Evolutionary conservation across 1,140 invertebrate species (phyloP).

Genomic region (Pectinophora gossypiella): DNA sequence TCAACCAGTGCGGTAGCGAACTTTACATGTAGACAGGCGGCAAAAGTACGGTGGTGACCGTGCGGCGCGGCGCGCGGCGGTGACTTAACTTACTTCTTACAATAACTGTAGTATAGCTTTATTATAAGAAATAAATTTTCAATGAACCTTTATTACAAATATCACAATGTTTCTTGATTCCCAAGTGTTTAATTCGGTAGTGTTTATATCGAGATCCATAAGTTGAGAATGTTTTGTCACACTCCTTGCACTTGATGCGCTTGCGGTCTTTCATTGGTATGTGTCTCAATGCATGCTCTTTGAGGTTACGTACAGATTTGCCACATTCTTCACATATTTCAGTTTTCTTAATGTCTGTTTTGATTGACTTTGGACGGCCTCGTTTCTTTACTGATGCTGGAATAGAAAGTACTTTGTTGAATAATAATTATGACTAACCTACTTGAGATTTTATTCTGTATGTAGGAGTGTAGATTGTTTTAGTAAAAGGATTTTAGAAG

Average conservation of each 20-base stretch:
- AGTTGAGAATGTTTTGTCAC: conserved; percentile 39
- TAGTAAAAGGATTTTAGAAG: not conserved
- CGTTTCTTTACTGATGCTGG: not conserved
- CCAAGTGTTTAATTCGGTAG: conserved; percentile 47
- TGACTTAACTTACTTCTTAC: not conserved
- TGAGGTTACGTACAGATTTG: conserved; percentile 41
- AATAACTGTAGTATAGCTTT: not conserved
- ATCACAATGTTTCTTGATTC: conserved; percentile 42
- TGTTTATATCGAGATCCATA: conserved; percentile 40
- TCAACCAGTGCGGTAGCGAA: too few relatives aligned
- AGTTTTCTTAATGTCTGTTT: conserved; percentile 13
- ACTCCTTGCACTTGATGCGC: conserved; percentile 38
- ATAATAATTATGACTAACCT: not conserved
- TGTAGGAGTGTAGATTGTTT: not conserved
- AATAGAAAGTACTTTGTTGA: not conserved
- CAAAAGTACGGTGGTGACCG: too few relatives aligned
- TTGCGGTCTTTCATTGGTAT: conserved; percentile 21
- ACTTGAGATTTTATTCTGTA: not conserved
- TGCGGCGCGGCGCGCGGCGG: too few relatives aligned
- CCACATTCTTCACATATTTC: conserved; percentile 58
- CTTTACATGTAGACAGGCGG: too few relatives aligned
- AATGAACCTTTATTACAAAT: conserved; percentile 59
- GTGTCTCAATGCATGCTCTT: conserved; percentile 34
- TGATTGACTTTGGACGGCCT: not conserved
- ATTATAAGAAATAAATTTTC: not conserved